phyloP scores from a whole-genome alignment of 2,888 invertebrate species.

The Acronicta alni region DNA sequence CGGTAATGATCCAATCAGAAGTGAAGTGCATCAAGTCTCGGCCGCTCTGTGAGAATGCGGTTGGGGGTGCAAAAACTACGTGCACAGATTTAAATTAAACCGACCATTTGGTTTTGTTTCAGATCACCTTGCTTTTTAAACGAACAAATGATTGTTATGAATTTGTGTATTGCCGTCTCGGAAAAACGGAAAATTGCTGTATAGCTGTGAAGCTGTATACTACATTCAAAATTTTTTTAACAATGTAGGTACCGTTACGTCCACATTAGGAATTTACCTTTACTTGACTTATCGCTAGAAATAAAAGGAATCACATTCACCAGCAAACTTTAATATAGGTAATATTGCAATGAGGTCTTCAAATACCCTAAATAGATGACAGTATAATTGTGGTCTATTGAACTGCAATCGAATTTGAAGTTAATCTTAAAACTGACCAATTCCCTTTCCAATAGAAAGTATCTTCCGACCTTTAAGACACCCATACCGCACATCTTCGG shows the following conservation, averaged over 20 bases:
- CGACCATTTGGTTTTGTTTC: constrained; percentile 83
- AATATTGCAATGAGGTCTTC: neutral
- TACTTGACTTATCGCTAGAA: too few relatives aligned
- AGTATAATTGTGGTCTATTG: too few relatives aligned
- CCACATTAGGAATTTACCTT: too few relatives aligned
- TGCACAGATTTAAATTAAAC: constrained; percentile 87
- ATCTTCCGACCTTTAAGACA: constrained; percentile 32
- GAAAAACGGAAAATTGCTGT: neutral
- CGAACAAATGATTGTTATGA: constrained; percentile 41
- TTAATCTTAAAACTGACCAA: neutral
- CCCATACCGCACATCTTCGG: constrained; percentile 48
- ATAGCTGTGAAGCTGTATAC: neutral
- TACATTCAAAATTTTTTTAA: constrained; percentile 2
- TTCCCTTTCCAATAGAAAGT: constrained; percentile 25
- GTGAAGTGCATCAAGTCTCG: constrained; percentile 87
- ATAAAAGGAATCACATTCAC: neutral
- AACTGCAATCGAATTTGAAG: too few relatives aligned
- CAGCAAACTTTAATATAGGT: neutral
- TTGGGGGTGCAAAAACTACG: constrained; percentile 88
- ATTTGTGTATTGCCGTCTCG: neutral
- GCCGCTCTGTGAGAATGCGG: constrained; percentile 88
- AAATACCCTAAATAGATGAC: too few relatives aligned
- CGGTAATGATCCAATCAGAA: constrained; percentile 90
- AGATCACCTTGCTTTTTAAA: constrained; percentile 66
- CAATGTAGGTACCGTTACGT: neutral